Evolutionary conservation across 1,140 invertebrate genomes (phyloP), one percentile per base, ranked within the genome.

Genomic region (Stegodyphus mimosarum): DNA sequence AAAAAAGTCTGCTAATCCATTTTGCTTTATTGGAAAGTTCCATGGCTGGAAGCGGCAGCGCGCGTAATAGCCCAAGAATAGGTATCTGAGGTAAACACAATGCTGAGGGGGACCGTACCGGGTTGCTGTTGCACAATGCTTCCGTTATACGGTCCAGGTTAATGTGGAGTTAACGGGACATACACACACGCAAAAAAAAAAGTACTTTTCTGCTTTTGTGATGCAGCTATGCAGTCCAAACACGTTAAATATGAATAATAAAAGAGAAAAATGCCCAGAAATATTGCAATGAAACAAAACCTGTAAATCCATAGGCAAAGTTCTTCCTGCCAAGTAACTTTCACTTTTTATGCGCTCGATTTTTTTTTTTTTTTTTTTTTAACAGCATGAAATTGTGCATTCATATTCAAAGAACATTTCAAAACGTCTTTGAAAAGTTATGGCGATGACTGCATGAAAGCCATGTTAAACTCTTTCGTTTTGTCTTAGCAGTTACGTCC

Each of bases 221-320:
- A 18, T 17, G 11, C n/a, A 66, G 18, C 70, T 74, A 83, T 83
- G 80, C 60, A 83, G 80, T 83, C 80, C 73, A 83, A 83, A 83
- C 80, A 83, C 67, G 80, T 18, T 74, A 66, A 73, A 64, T 83
- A 74, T 83, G 80, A 83, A 83, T 83, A n/a, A 83, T 67, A 83
- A 83, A 74, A 48, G 71, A 51, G 80, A 53, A 83, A 74, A 66
- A 83, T 74, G 55, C 7, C 51, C 60, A 74, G 80, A 81, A 81
- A 73, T n/a, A n/a, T n/a, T n/a, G n/a, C n/a, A n/a, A n/a, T n/a
- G n/a, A n/a, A n/a, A n/a, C n/a, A n/a, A n/a, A n/a, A n/a, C n/a
- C n/a, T n/a, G n/a, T n/a, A n/a, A n/a, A n/a, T n/a, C n/a, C n/a
- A n/a, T n/a, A n/a, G n/a, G n/a, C n/a, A n/a, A n/a, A n/a, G n/a